Evolutionary conservation across 2,888 invertebrate genomes (phyloP).

Genomic region (Drosophila recens): DNA sequence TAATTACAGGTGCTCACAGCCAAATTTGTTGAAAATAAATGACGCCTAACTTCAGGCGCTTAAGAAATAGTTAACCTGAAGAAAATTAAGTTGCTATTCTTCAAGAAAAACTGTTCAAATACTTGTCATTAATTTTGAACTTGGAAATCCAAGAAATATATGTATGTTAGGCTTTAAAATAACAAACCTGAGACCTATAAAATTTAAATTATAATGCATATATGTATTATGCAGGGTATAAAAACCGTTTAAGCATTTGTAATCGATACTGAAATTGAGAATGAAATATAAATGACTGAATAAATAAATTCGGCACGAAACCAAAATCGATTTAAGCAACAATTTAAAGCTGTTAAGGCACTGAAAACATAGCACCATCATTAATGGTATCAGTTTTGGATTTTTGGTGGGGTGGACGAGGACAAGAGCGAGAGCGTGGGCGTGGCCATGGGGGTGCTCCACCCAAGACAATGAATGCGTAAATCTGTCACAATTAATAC

Average conservation of each 20-base stretch:
- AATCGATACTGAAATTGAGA: constrained; percentile 6
- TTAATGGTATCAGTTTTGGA: constrained; percentile 30
- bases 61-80: not conserved
- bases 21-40: not conserved
- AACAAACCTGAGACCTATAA: not conserved
- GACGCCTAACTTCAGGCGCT: not conserved
- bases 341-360: constrained; percentile 38
- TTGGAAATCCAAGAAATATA: not conserved
- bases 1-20: not conserved
- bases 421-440: not conserved
- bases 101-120: not conserved
- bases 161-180: too few species aligned
- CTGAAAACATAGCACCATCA: constrained; percentile 35
- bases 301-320: constrained; percentile 9
- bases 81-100: not conserved
- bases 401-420: not conserved
- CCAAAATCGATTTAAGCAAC: constrained; percentile 19
- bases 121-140: not conserved
- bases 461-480: constrained; percentile 58
- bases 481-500: constrained; percentile 78
- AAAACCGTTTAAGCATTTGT: constrained; percentile 4
- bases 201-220: too few species aligned
- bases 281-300: constrained; percentile 3
- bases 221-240: too few species aligned
- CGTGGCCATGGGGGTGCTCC: not conserved